phyloP scores from a whole-genome alignment of 2,113 vertebrate species.

The Baryphthengus martii region DNA sequence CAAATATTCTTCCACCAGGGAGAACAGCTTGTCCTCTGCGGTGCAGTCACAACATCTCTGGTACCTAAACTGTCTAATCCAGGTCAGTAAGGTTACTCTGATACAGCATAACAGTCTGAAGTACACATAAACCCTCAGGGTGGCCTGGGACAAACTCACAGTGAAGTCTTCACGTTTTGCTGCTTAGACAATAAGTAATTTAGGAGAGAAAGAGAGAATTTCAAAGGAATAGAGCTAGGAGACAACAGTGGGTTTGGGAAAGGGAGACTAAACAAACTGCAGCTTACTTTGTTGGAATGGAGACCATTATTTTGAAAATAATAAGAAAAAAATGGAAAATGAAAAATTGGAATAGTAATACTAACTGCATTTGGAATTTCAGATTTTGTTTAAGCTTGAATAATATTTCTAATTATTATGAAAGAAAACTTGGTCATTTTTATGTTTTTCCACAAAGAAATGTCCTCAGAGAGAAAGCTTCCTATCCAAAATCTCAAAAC shows the following conservation, averaged over 20 bases:
- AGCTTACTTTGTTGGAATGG: background rate
- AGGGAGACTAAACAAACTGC: background rate
- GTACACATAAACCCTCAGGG: background rate
- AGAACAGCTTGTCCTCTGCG: background rate
- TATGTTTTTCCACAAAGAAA: background rate
- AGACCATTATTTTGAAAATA: background rate
- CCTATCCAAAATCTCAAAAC: background rate
- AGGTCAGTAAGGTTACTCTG: rapidly evolving
- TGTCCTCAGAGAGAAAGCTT: background rate
- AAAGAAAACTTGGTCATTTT: background rate
- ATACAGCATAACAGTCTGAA: too few relatives aligned
- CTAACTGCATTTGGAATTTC: background rate
- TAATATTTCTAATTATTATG: background rate
- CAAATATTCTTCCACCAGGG: background rate
- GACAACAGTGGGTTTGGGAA: background rate
- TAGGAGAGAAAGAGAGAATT: background rate
- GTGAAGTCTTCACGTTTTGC: background rate
- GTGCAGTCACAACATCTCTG: rapidly evolving
- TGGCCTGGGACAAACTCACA: background rate
- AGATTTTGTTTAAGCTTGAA: background rate
- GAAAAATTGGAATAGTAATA: background rate
- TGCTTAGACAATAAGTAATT: background rate
- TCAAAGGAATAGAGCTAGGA: background rate
- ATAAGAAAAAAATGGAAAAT: background rate
- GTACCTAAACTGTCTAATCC: background rate